Evolutionary conservation across 2,113 vertebrate genomes (phyloP).

Genomic region (Girardinichthys multiradiatus): DNA sequence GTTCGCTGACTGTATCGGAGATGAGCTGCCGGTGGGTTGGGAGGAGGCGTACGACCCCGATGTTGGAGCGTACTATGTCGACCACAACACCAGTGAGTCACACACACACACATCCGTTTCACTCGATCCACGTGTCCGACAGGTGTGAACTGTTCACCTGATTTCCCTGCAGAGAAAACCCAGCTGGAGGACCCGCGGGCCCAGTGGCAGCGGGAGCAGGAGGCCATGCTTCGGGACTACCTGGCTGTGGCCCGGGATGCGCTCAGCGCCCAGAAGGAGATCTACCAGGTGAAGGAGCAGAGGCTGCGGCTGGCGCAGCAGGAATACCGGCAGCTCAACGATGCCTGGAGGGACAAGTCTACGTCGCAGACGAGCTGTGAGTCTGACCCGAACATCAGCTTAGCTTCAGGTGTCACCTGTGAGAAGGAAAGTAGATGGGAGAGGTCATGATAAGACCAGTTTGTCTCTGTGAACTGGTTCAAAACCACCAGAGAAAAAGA

Average conservation of each 20-base stretch:
- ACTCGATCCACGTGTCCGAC: background rate
- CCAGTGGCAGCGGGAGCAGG: constrained; percentile 95
- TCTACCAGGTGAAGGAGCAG: constrained; percentile 97
- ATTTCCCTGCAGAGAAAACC: constrained; percentile 80
- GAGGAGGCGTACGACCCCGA: constrained; percentile 94
- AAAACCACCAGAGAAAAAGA: too few species aligned
- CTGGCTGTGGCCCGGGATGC: constrained; percentile 93
- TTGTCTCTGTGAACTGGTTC: too few species aligned
- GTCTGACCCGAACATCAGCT: constrained; percentile 44
- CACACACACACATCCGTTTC: background rate
- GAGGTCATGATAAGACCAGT: too few species aligned
- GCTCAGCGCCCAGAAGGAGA: constrained; percentile 93
- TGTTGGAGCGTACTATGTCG: constrained; percentile 95
- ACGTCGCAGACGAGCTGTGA: constrained; percentile 96
- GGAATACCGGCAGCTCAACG: constrained; percentile 91
- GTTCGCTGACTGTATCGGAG: constrained; percentile 97
- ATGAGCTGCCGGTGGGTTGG: constrained; percentile 96
- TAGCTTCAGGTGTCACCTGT: background rate
- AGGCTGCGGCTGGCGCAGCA: constrained; percentile 93
- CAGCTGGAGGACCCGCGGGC: constrained; percentile 97
- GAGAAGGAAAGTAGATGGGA: background rate
- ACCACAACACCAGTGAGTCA: constrained; percentile 96
- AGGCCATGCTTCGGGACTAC: constrained; percentile 96
- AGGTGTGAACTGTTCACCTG: background rate
- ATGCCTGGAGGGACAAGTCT: constrained; percentile 93